Evolutionary conservation across 1,140 invertebrate species (phyloP), one percentile per base, ranked within the genome.

Genomic region (Cephus cinctus): DNA sequence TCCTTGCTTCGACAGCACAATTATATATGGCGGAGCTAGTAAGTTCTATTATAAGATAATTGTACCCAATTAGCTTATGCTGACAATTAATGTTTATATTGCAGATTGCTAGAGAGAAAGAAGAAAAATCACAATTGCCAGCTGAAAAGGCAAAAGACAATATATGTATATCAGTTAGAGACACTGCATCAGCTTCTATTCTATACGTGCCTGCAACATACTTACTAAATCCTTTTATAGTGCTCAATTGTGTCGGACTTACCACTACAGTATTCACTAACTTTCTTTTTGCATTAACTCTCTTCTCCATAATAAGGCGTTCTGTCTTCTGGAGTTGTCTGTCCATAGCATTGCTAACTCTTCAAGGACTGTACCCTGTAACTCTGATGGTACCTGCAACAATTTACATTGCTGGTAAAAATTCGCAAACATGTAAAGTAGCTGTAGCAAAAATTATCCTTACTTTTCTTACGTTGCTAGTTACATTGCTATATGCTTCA

Each of bases 181-280:
- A 27, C n/a, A 27, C n/a, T 27, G 57, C 42, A 21, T 45, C 9
- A 45, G 64, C 53, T 9, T 63, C 67, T 0, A 59, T 63, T 38
- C 69, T 86, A 27, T 87, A 87, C 65, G 87, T 92, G 0, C 70
- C 85, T 52, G 83, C 86, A 44, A 87, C 89, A 0, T 96, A 96
- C 78, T 78, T 97, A 6, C 90, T 97, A 51, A 98, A 96, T 78
- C 96, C 96, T 0, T 94, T 94, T 65, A 87, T 87, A 22, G 82
- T 98, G 34, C 76, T 94, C 11, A 92, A 89, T 54, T 98, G 94
- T 78, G 84, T 90, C n/a, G 92, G 87, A 22, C 84, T 88, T 65
- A 96, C 94, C 0, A 96, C 94, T 4, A 93, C 91, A 11, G 88
- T 94, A 6, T 86, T 98, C 54, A 86, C 87, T 44, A 98, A 98